phyloP scores from a whole-genome alignment of 2,797 vertebrate genomes.

The Oreochromis mossambicus region DNA sequence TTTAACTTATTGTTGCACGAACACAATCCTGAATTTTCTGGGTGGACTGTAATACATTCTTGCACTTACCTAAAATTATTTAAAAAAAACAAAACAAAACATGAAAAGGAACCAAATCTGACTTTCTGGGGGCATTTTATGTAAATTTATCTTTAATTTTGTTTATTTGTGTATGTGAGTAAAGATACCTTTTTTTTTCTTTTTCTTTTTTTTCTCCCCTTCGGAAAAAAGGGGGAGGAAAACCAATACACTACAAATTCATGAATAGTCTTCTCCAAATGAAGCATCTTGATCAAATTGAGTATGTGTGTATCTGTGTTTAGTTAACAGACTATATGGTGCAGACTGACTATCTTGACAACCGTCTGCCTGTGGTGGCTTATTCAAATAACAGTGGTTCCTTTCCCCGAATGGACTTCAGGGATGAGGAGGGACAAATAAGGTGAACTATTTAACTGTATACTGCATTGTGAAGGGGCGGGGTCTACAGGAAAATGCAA shows the following conservation, averaged over 20 bases:
- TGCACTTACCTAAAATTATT: not conserved
- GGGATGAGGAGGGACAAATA: slow-evolving; percentile 86
- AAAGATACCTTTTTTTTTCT: too few species aligned
- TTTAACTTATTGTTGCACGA: not conserved
- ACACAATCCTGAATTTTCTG: not conserved
- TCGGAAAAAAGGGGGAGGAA: too few species aligned
- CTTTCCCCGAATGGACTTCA: slow-evolving; percentile 85
- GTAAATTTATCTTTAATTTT: too few species aligned
- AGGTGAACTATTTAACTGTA: slow-evolving; percentile 58
- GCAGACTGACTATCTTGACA: slow-evolving; percentile 86
- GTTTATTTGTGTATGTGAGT: too few species aligned
- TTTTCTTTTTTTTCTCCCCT: too few species aligned
- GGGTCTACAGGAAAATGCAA: too few species aligned
- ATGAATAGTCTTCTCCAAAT: not conserved
- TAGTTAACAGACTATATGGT: slow-evolving; percentile 89
- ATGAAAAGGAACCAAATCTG: too few species aligned
- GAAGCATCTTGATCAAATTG: not conserved
- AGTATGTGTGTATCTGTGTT: not conserved
- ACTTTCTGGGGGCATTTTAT: too few species aligned
- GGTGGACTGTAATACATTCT: not conserved
- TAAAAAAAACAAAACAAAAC: not conserved
- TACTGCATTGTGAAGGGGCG: not conserved
- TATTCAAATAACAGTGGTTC: slow-evolving; percentile 85
- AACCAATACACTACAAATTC: not conserved
- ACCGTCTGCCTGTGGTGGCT: slow-evolving; percentile 86